Percentiles rank a stretch among this genome's conserved stretches.
Evolutionary conservation across 2,797 vertebrate species (phyloP).

Genomic region (Acipenser transmontanus): DNA sequence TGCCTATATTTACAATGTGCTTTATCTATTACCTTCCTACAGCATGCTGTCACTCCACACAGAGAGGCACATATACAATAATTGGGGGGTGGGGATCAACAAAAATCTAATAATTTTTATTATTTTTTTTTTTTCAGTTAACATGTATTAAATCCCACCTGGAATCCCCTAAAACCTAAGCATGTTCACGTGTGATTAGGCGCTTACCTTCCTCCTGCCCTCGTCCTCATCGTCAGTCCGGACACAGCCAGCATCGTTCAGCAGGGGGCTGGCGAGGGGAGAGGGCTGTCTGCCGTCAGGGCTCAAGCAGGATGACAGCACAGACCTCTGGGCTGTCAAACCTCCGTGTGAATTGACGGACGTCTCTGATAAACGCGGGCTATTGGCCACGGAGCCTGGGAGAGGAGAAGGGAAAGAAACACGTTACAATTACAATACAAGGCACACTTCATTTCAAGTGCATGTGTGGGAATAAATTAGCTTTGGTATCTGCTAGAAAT

Average conservation of each 20-base stretch:
- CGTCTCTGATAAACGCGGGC: slow-evolving; percentile 78
- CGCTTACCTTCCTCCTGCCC: slow-evolving; percentile 77
- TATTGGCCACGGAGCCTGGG: slow-evolving; percentile 71
- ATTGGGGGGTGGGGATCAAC: too few relatives aligned
- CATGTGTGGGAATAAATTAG: too few relatives aligned
- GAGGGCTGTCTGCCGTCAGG: slow-evolving; percentile 79
- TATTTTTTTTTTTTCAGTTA: too few relatives aligned
- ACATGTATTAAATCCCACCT: too few relatives aligned
- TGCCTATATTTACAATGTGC: too few relatives aligned
- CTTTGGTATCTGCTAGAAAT: too few relatives aligned
- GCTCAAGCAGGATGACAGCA: slow-evolving; percentile 75
- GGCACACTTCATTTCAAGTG: neutral
- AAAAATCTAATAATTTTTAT: too few relatives aligned
- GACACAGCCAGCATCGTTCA: slow-evolving; percentile 74
- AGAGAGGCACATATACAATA: too few relatives aligned
- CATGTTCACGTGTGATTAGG: too few relatives aligned
- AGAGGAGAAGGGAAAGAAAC: slow-evolving; percentile 3
- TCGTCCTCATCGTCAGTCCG: slow-evolving; percentile 88
- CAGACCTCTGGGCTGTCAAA: slow-evolving; percentile 63
- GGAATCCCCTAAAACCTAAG: too few relatives aligned
- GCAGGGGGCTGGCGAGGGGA: slow-evolving; percentile 84
- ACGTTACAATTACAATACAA: slow-evolving; percentile 8
- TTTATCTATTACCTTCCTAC: too few relatives aligned
- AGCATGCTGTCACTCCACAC: too few relatives aligned
- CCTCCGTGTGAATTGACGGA: slow-evolving; percentile 75